These are phyloP conservation scores for Phalacrocorax pelagicus DNA, from an alignment of 2,113 vertebrate genomes.

Conservation along the genomic window DNA sequence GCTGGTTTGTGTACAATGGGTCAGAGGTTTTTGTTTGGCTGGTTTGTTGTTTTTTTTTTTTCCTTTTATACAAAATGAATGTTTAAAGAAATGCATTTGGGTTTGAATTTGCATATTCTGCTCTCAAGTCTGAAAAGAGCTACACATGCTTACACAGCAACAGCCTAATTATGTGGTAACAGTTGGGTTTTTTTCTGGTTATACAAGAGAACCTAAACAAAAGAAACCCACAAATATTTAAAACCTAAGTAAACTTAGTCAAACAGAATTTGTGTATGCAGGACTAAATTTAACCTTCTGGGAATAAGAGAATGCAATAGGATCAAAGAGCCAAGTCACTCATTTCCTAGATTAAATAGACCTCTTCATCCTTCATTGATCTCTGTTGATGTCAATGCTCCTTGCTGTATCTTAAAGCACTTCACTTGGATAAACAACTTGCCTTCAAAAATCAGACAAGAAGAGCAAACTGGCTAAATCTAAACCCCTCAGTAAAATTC, in stretches of 20 bases:
- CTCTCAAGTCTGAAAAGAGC: conserved; percentile 20
- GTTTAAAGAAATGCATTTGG: conserved; percentile 17
- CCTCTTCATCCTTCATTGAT: conserved; percentile 34
- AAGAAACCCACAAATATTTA: conserved; percentile 64
- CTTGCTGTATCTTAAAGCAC: conserved; percentile 42
- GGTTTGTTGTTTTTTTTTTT: background rate
- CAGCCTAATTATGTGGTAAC: conserved; percentile 56
- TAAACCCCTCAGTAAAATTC: background rate
- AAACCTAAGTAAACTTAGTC: conserved; percentile 58
- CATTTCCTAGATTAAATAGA: conserved; percentile 67
- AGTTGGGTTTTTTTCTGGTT: conserved; percentile 3
- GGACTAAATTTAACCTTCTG: conserved; percentile 61
- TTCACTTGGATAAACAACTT: conserved; percentile 54
- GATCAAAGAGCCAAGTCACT: conserved; percentile 71
- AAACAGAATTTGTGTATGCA: conserved; percentile 61
- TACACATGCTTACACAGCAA: conserved; percentile 49
- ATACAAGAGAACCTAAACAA: conserved; percentile 58
- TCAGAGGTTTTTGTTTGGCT: background rate
- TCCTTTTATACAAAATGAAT: background rate
- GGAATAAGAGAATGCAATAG: conserved; percentile 51
- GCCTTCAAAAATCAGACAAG: conserved; percentile 52
- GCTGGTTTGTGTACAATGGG: background rate
- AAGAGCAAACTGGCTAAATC: background rate
- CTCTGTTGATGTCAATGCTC: conserved; percentile 48
- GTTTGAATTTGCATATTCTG: conserved; percentile 41